These are phyloP conservation scores for Halictus rubicundus DNA, from an alignment of 1,140 invertebrate genomes.

Conservation along the genomic window DNA sequence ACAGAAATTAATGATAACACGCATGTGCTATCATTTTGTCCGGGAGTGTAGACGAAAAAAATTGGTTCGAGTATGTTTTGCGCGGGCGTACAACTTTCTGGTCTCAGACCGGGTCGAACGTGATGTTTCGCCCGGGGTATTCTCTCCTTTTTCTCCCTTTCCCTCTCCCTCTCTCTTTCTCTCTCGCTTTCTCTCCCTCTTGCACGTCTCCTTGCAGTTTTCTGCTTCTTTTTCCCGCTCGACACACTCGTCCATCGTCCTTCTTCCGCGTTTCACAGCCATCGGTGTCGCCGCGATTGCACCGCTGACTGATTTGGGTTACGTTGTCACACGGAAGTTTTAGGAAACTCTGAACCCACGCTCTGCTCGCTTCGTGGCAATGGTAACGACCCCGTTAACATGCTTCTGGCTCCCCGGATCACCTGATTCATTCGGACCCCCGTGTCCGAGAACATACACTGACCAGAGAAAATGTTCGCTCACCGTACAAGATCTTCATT, in stretches of 20 bases:
- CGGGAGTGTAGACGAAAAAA: constrained; percentile 21
- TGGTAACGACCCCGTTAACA: constrained; percentile 19
- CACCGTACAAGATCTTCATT: too few relatives aligned
- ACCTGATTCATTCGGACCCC: background rate
- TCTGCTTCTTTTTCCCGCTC: constrained; percentile 7
- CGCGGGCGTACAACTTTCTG: constrained; percentile 56
- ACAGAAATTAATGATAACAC: too few relatives aligned
- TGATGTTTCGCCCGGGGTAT: constrained; percentile 56
- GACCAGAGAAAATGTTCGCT: too few relatives aligned
- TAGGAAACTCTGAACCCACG: background rate
- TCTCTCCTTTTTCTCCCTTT: constrained; percentile 3
- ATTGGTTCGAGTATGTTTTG: constrained; percentile 59
- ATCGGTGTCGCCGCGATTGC: constrained; percentile 48
- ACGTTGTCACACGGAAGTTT: constrained; percentile 30
- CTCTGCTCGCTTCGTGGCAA: constrained; percentile 13
- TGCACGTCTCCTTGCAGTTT: background rate
- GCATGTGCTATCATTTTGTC: too few relatives aligned
- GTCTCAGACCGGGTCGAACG: constrained; percentile 57
- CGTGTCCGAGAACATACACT: too few relatives aligned
- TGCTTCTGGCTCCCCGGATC: background rate
- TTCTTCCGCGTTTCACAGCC: constrained; percentile 24
- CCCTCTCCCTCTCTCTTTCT: background rate
- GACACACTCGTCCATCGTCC: constrained; percentile 17
- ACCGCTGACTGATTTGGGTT: constrained; percentile 56
- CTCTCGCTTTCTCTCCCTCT: background rate